A percentile compares a stretch with the other conserved stretches of the same genome.
Evolutionary conservation across 2,888 invertebrate species (phyloP).

Genomic region (Leptodirus hochenwartii): DNA sequence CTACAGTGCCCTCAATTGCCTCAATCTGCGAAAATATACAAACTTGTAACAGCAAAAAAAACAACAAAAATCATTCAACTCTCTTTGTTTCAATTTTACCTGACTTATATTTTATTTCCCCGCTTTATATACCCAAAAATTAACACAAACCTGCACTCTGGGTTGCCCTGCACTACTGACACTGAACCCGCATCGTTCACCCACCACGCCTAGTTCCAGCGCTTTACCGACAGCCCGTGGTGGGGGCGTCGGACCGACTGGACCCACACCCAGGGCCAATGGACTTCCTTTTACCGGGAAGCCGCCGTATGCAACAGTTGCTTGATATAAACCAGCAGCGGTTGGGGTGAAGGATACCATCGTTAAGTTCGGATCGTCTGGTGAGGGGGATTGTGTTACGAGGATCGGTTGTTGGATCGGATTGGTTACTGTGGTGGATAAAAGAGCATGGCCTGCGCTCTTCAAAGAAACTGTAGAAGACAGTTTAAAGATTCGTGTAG

Average conservation of each 20-base stretch:
- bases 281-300: constrained; percentile 35
- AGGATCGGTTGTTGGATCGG: constrained; percentile 72
- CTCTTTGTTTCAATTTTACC: no score
- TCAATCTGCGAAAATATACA: no score
- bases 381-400: constrained; percentile 49
- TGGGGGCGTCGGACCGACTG: constrained; percentile 35
- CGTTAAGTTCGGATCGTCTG: constrained; percentile 40
- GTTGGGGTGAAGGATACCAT: constrained; percentile 72
- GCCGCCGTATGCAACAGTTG: constrained; percentile 51
- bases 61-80: no score
- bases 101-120: no score
- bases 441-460: constrained; percentile 67
- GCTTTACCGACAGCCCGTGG: constrained; percentile 48
- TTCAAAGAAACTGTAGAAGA: constrained; percentile 62
- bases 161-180: constrained; percentile 41
- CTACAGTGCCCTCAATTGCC: constrained; percentile 34
- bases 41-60: no score
- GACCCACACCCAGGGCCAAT: constrained; percentile 34
- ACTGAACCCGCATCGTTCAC: constrained; percentile 52
- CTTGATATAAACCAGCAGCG: constrained; percentile 56
- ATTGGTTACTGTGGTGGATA: constrained; percentile 75
- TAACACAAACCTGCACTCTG: constrained; percentile 43
- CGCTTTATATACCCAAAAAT: no score
- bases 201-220: constrained; percentile 47
- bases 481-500: no score